Base-by-base conservation (phyloP, 2,113 vertebrate species). In the Triplophysa tibetana region DNA sequence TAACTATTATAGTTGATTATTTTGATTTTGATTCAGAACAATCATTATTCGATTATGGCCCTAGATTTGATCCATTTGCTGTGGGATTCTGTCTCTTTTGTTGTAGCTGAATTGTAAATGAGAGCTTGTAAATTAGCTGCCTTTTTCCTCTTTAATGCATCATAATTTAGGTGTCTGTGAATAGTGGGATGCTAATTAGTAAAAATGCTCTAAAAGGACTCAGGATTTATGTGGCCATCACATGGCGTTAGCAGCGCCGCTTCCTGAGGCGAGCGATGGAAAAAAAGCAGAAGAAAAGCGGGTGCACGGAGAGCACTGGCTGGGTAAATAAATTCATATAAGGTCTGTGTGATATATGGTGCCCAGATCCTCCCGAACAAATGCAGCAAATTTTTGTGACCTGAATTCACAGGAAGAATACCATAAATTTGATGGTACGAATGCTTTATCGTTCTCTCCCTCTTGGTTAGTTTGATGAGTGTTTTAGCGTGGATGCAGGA, bases 181-280 rank as follows among this genome's bases (percentile, higher is more conserved):
- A 95, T 91, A 90, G 92, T 92, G 90, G 89, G 90, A 92, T 94
- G 94, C 94, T 96, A 96, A 95, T 97, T 96, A 95, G 94, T 92
- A 93, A 93, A 91, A 93, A 92, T 93, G 95, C 75, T 75, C 58
- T 41, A 74, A 82, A 72, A 82, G 79, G 77, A 70, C 70, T n/a
- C 63, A 4, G 79, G 83, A 84, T 84, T 84, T 84, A 84, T 84
- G 65, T 77, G 64, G 64, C 79, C 74, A 70, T 66, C 54, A 68
- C 79, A 70, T 58, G 3, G 61, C 64, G 1, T 74, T 66, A 61
- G 58, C 19, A 21, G 58, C 58, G 12, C 23, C 9, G 70, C 56
- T 80, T 78, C 68, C 70, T 69, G 60, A 76, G 65, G 45, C 54
- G 16, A 62, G 74, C 38, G 62, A 38, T 70, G 69, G 68, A 81